A percentile compares a stretch with the other conserved stretches of the same genome.
These are phyloP conservation scores for Rhyacophila evoluta DNA, from an alignment of 2,888 invertebrate genomes.

Conservation along the genomic window DNA sequence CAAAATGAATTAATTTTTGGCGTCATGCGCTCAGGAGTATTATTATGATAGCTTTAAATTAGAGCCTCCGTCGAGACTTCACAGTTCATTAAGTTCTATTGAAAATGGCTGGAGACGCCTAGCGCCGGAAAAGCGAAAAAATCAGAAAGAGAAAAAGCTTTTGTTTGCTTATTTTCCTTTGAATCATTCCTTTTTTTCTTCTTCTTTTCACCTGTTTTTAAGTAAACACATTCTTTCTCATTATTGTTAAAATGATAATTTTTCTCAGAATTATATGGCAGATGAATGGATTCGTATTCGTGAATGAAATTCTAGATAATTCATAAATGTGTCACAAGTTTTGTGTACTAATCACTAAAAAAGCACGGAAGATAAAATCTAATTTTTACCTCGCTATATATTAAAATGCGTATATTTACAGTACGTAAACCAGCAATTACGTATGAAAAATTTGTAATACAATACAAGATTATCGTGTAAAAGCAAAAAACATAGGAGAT, in stretches of 20 bases:
- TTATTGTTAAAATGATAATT: slow-evolving; percentile 2
- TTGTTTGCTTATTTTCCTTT: slow-evolving; percentile 17
- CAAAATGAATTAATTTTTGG: background rate
- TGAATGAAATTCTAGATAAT: too few species aligned
- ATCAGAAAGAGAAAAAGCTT: background rate
- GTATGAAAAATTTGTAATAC: too few species aligned
- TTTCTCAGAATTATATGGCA: background rate
- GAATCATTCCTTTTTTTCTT: background rate
- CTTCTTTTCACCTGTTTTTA: background rate
- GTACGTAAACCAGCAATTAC: too few species aligned
- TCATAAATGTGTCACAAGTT: too few species aligned
- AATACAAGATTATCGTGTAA: too few species aligned
- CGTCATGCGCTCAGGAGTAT: background rate
- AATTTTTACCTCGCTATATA: too few species aligned
- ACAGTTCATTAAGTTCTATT: slow-evolving; percentile 8
- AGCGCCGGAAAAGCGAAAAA: slow-evolving; percentile 15
- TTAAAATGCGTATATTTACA: too few species aligned
- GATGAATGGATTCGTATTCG: background rate
- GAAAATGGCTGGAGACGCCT: background rate
- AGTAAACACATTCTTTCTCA: background rate
- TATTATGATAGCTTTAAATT: slow-evolving; percentile 10
- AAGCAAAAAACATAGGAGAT: too few species aligned
- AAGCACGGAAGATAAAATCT: too few species aligned
- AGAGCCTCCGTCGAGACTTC: background rate
- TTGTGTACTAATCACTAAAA: too few species aligned